Evolutionary conservation across 1,140 invertebrate species (phyloP), one percentile per base, ranked within the genome.

Genomic region (Dinothrombium tinctorium): DNA sequence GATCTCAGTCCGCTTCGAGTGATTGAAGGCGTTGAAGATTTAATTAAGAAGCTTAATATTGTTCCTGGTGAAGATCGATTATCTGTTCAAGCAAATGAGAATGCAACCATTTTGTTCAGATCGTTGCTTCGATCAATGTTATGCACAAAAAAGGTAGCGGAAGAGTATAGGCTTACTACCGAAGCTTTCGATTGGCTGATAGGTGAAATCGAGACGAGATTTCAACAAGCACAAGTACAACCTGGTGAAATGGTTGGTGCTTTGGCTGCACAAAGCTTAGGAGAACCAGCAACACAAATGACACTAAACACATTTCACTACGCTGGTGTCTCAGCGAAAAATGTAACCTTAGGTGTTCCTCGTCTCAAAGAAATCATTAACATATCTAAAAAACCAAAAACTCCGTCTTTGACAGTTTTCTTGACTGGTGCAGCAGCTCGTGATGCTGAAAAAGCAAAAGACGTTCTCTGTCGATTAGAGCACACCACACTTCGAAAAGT

Each of bases 291-390:
- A 44, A 99, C 94, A 4, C 89, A 98, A 62, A 98, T 99, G 94
- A 99, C 94, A 0, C 58, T 99, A n/a, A 98, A 98, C 63, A 99
- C 94, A 68, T 99, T 99, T 74, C 94, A 99, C 68, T 98, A 95
- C 63, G 92, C 92, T 64, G 94, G 94, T 69, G 92, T 99, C 45
- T 98, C 92, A 0, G 95, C 92, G 4, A 99, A 99, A 62, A 99
- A 99, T 65, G 92, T 99, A 65, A 99, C 94, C 0, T 72, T 98
- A 31, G 94, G 94, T 71, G 94, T 99, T 41, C 94, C 94, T 0
- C 69, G 89, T 49, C 58, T 89, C 4, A 73, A 74, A 60, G 94
- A 99, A 73, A 98, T 99, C 54, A 99, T 99, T 49, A 99, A 99
- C 54, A 90, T 99, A 48, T 92, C 84, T 28, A 98, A 98, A 59